A percentile compares a stretch with the other conserved stretches of the same genome.
These are phyloP conservation scores for Crotalus viridis DNA, from an alignment of 2,113 vertebrate genomes.

Conservation along the genomic window DNA sequence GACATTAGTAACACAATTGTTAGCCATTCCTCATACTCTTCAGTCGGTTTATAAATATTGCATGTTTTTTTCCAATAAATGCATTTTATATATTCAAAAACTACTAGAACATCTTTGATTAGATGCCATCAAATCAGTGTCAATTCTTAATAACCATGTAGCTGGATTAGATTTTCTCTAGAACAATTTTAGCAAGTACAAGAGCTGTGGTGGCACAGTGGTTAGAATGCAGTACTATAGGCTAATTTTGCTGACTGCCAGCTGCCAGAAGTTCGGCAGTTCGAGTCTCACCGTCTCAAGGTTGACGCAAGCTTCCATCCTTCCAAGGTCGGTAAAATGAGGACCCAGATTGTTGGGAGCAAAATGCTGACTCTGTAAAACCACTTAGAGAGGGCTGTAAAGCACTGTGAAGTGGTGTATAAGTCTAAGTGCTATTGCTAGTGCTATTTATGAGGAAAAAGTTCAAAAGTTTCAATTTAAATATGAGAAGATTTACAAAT, in stretches of 20 bases:
- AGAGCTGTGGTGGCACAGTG: background rate
- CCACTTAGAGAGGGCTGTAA: background rate
- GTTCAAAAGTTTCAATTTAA: slow-evolving; percentile 75
- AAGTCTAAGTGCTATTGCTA: background rate
- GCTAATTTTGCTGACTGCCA: background rate
- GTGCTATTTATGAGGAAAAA: slow-evolving; percentile 52
- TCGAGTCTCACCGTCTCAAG: background rate
- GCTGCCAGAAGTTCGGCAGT: background rate
- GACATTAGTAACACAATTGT: background rate
- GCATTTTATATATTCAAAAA: slow-evolving; percentile 58
- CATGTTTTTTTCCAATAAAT: slow-evolving; percentile 47
- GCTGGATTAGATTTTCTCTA: background rate
- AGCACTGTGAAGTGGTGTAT: background rate
- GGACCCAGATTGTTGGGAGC: background rate
- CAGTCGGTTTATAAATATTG: background rate
- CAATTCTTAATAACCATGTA: background rate
- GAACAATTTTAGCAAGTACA: slow-evolving; percentile 53
- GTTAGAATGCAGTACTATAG: background rate
- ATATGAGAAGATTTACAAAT: slow-evolving; percentile 76
- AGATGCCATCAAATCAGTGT: background rate
- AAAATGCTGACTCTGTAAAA: background rate
- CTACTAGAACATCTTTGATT: slow-evolving; percentile 59
- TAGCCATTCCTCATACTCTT: background rate
- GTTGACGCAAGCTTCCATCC: background rate
- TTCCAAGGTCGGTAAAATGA: background rate